A percentile compares a stretch with the other conserved stretches of the same genome.
Evolutionary conservation across 2,797 vertebrate genomes (phyloP).

Genomic region (Gymnoscopelus braueri): DNA sequence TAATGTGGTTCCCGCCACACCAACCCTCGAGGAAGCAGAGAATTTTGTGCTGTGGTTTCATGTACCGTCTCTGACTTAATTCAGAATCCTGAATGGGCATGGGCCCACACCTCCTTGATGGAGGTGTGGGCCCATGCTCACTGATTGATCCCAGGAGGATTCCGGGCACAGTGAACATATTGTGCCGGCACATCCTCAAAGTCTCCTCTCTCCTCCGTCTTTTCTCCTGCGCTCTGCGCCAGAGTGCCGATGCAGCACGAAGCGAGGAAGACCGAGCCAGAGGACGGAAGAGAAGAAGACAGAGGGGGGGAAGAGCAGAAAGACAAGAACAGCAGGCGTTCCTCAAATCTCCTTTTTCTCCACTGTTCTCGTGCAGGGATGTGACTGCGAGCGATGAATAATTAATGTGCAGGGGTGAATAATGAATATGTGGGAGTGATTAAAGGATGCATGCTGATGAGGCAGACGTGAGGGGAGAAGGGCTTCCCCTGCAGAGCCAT

Average conservation of each 20-base stretch:
- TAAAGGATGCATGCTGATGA: slow-evolving; percentile 76
- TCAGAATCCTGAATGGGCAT: too few relatives aligned
- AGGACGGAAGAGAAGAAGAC: slow-evolving; percentile 1
- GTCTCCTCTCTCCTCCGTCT: slow-evolving; percentile 15
- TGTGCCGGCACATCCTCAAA: too few relatives aligned
- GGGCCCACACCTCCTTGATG: too few relatives aligned
- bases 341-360: slow-evolving; percentile 50
- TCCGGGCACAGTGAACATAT: too few relatives aligned
- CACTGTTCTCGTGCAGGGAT: slow-evolving; percentile 64
- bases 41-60: too few relatives aligned
- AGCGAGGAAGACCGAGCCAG: slow-evolving; percentile 5
- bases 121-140: too few relatives aligned
- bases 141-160: too few relatives aligned
- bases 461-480: slow-evolving; percentile 30
- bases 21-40: too few relatives aligned
- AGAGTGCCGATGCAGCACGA: slow-evolving; percentile 17
- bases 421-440: slow-evolving; percentile 77
- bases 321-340: slow-evolving; percentile 37
- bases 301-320: neutral
- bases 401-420: slow-evolving; percentile 78
- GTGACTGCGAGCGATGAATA: slow-evolving; percentile 64
- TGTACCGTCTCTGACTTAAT: too few relatives aligned
- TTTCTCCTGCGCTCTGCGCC: slow-evolving; percentile 14
- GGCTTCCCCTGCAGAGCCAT: slow-evolving; percentile 65
- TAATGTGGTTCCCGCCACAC: too few relatives aligned